Base-by-base conservation (phyloP, 2,888 invertebrate genomes). In the Tetropium fuscum region DNA sequence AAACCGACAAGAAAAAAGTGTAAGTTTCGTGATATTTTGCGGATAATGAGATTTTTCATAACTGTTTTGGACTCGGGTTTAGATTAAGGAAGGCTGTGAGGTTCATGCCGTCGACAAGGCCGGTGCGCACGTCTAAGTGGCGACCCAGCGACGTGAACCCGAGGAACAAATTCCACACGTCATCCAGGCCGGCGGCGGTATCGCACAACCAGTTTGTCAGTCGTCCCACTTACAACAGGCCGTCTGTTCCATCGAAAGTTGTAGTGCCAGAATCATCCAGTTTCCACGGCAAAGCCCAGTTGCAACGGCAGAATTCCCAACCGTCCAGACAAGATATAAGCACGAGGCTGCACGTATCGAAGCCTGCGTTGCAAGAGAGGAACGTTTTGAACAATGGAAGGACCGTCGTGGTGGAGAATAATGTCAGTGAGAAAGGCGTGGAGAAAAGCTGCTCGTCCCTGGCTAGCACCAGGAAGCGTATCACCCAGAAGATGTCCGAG, bases 171-270 rank as follows among this genome's bases (percentile, higher is more conserved):
- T 74, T 71, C 36, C 60, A 73, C n/a, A 61, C 64, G 6, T 72
- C 78, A 2, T 58, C 70, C 1, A 60, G 76, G 44, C 71, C 71
- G 1, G 70, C 72, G 15, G 71, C 74, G 0, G 73, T 78, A 1
- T 71, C 72, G 0, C 80, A 80, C 57, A 75, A 73, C 38, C 80
- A 80, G 57, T 77, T 78, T 25, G 72, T 79, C 0, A 69, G 70
- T 19, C 30, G 56, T 6, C 30, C 54, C 25, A 38, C 40, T 18
- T 58, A 62, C 15, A 15, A 38, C 13, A 38, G 41, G 22, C 64
- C 66, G 2, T 32, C 57, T 4, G 67, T 70, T 10, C 40, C 60
- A 6, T 69, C 68, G 4, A 69, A 69, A 58, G 27, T 71, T 5
- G 63, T 70, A 2, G 55, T 69, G 4, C 68, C 67, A 0, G 69